Conservation (phyloP, 2,888 invertebrate genomes). For the Tricholauxania praeusta region DNA sequence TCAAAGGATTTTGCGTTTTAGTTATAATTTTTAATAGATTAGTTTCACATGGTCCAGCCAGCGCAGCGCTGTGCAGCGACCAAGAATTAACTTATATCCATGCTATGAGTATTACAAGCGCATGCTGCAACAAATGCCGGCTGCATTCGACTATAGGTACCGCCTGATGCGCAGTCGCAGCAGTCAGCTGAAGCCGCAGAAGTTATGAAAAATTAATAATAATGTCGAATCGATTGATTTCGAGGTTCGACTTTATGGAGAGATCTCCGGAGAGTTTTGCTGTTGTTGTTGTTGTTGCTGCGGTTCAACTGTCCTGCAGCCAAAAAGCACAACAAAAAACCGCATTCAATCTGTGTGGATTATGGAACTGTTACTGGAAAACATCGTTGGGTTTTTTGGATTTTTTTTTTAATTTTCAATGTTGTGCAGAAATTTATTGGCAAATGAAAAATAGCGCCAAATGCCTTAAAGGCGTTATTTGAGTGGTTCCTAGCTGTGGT, state of each 20-base stretch:
- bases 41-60: slow-evolving; percentile 58
- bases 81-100: slow-evolving; percentile 18
- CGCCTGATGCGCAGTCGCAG: slow-evolving; percentile 41
- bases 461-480: slow-evolving; percentile 51
- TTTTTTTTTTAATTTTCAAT: background rate
- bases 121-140: slow-evolving; percentile 8
- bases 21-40: slow-evolving; percentile 60
- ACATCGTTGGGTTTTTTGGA: background rate
- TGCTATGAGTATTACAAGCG: slow-evolving; percentile 11
- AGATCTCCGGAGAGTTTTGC: slow-evolving; percentile 13
- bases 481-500: slow-evolving; percentile 45
- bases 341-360: slow-evolving; percentile 22
- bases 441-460: slow-evolving; percentile 56
- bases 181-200: slow-evolving; percentile 52
- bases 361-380: slow-evolving; percentile 58
- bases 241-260: slow-evolving; percentile 25
- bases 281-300: slow-evolving; percentile 14
- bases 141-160: background rate
- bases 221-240: slow-evolving; percentile 67
- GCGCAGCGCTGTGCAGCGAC: background rate
- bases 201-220: slow-evolving; percentile 67
- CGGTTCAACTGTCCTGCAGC: slow-evolving; percentile 13
- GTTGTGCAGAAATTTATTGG: slow-evolving; percentile 51
- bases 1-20: slow-evolving; percentile 44
- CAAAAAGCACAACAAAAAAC: too few relatives aligned